Percentiles rank a stretch among this genome's conserved stretches.
phyloP scores from a whole-genome alignment of 2,888 invertebrate genomes.

The Linyphia triangularis region DNA sequence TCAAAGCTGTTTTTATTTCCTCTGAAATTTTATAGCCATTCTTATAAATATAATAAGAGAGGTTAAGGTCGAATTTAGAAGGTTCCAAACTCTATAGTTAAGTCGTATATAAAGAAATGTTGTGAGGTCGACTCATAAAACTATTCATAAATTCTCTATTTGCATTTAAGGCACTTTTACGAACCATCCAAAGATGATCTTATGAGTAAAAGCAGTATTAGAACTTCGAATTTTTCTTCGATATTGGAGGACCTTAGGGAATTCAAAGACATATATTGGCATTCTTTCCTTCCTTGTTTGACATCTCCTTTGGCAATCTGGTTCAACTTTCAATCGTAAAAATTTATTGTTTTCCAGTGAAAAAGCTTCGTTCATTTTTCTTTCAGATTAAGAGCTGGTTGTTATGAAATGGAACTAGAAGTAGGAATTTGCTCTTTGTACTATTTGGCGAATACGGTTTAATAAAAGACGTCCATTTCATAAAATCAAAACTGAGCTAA shows the following conservation, averaged over 20 bases:
- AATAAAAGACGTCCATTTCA: neutral
- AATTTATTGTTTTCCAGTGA: conserved; percentile 57
- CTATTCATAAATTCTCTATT: conserved; percentile 17
- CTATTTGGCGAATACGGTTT: neutral
- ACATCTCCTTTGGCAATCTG: conserved; percentile 32
- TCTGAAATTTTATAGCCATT: no score
- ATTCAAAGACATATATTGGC: conserved; percentile 41
- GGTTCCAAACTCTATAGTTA: neutral
- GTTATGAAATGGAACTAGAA: neutral
- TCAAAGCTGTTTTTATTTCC: no score
- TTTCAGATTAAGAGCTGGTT: neutral
- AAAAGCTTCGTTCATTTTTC: neutral
- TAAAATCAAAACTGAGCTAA: neutral
- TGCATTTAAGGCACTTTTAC: conserved; percentile 38
- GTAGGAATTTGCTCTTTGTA: neutral
- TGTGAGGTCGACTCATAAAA: conserved; percentile 14
- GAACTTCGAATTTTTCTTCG: conserved; percentile 1
- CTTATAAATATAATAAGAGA: neutral
- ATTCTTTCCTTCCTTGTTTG: conserved; percentile 57
- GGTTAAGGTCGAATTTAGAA: no score
- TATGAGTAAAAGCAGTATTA: conserved; percentile 24
- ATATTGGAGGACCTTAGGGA: conserved; percentile 25
- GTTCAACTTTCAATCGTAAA: conserved; percentile 13
- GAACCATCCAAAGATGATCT: conserved; percentile 12
- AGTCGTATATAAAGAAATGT: neutral